Conservation (phyloP, 2,797 vertebrate genomes). For the Pempheris klunzingeri region DNA sequence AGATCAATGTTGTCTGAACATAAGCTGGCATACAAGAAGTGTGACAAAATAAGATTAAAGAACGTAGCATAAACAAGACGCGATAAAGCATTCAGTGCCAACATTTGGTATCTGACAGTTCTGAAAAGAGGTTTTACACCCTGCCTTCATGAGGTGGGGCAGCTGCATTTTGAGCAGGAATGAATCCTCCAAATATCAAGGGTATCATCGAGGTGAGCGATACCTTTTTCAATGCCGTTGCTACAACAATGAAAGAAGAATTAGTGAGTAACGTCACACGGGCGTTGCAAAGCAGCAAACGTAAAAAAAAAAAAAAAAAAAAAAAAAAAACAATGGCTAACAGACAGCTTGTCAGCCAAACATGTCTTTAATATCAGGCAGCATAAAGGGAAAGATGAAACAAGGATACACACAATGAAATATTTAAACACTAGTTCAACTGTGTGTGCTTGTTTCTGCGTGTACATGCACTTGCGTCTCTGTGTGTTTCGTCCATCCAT, state of each 20-base stretch:
- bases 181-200: background rate
- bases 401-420: constrained; percentile 38
- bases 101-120: background rate
- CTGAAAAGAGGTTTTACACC: background rate
- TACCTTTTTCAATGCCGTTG: background rate
- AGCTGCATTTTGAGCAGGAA: background rate
- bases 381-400: constrained; percentile 8
- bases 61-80: background rate
- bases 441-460: background rate
- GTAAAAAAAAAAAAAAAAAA: too few relatives aligned
- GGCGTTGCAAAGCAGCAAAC: constrained; percentile 11
- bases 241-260: constrained; percentile 14
- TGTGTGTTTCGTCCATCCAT: constrained; percentile 23
- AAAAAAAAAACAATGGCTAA: background rate
- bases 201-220: background rate
- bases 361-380: constrained; percentile 40
- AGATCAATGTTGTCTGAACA: background rate
- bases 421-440: constrained; percentile 25
- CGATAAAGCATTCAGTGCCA: background rate
- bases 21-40: background rate
- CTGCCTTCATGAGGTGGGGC: background rate
- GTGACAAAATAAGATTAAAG: background rate
- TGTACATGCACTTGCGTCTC: too few relatives aligned
- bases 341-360: constrained; percentile 37
- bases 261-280: constrained; percentile 12